Base-by-base conservation (phyloP, 2,797 vertebrate species). In the Salmo trutta region DNA sequence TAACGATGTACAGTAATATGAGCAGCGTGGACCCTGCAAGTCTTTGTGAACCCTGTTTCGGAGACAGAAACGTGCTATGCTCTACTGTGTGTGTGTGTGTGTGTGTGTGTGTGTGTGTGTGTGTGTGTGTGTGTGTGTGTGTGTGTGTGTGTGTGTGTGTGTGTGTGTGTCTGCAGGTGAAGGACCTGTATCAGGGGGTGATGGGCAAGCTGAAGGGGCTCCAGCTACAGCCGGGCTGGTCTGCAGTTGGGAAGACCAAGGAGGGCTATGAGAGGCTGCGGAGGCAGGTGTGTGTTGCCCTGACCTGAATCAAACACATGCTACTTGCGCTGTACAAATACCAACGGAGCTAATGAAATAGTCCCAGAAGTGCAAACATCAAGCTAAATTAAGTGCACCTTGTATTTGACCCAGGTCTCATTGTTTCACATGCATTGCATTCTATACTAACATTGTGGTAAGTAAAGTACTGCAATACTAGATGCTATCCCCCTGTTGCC, bases 141-240 rank as follows among this genome's bases (percentile, higher is more conserved):
- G 27, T 51, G 5, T 86, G 24, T 77, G 70, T 41, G 19, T 14
- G 27, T 24, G 12, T 78, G 17, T 62, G 10, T 31, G 72, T 51
- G 24, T 77, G 70, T 41, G 19, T 14, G 27, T 51, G 5, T 86
- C 15, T 79, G 17, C 82, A 99, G 97, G 95, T 97, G 1, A 96
- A 95, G 89, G 84, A 89, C 33, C 76, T 97, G 1, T 95, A 96
- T 82, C 91, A 85, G 82, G 92, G 90, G 56, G 89, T 96, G 7
- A 86, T 89, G 3, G 86, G 79, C 1, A 96, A 96, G 91, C 86
- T 94, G 6, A 79, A 83, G 64, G 87, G 85, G 0, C 92, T 99
- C 74, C 92, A 75, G 79, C 92, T 99, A 74, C 92, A 74, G 78
- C 89, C 89, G 33, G 16, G 67, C 47, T 72, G 79, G 76, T 14